Conservation (phyloP, 2,888 invertebrate species). For the Cephus nigrinus region DNA sequence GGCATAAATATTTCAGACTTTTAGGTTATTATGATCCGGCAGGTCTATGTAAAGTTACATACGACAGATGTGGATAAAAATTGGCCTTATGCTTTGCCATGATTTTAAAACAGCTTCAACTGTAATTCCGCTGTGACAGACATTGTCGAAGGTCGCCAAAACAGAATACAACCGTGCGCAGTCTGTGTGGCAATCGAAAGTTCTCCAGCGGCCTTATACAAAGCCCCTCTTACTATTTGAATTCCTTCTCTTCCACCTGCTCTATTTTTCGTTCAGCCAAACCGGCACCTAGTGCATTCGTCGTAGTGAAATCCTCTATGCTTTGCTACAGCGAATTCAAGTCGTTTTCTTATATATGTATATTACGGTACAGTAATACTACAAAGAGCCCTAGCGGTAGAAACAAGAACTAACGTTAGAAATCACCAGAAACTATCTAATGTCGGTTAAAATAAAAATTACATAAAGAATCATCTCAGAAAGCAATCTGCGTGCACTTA, state of each 20-base stretch:
- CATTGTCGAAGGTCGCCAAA: background rate
- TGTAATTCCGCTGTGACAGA: background rate
- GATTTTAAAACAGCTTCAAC: background rate
- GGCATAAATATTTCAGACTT: background rate
- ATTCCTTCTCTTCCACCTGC: background rate
- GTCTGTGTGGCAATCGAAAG: background rate
- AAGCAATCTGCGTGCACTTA: background rate
- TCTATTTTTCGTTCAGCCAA: background rate
- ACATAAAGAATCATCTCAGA: background rate
- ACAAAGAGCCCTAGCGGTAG: background rate
- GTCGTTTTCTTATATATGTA: background rate
- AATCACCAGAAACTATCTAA: background rate
- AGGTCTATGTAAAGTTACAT: background rate
- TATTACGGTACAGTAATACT: background rate
- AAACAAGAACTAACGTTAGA: background rate
- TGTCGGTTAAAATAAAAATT: background rate
- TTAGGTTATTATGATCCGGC: background rate
- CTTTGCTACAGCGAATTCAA: background rate
- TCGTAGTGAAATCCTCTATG: background rate
- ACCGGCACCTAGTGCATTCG: background rate
- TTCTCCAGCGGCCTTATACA: background rate
- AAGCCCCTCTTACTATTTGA: background rate
- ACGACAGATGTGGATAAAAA: background rate
- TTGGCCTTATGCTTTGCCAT: background rate
- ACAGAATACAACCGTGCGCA: background rate